phyloP scores from a whole-genome alignment of 2,113 vertebrate genomes.

The Bubalus kerabau region DNA sequence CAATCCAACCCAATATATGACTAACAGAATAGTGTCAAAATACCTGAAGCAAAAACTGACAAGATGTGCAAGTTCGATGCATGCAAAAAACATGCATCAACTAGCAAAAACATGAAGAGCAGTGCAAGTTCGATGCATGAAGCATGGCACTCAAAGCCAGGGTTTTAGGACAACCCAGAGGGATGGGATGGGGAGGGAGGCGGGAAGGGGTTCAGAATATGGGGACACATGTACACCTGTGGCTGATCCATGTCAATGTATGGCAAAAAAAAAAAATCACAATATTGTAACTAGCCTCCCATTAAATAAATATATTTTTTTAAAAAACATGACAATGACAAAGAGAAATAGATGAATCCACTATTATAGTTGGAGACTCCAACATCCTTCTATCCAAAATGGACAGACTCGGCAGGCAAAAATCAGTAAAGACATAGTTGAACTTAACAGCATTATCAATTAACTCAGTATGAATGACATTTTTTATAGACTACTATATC shows the following conservation, averaged over 20 bases:
- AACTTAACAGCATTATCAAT: background rate
- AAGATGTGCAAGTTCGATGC: background rate
- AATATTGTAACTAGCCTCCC: background rate
- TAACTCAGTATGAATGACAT: background rate
- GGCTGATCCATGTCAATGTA: background rate
- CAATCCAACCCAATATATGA: background rate
- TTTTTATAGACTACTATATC: background rate
- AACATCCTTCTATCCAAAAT: background rate
- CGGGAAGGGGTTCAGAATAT: background rate
- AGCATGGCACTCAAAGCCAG: background rate
- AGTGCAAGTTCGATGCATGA: background rate
- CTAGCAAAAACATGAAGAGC: background rate
- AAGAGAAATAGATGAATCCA: background rate
- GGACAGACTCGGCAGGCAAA: background rate
- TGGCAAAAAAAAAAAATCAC: background rate
- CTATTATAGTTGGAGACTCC: background rate
- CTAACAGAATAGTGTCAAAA: background rate
- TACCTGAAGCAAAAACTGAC: background rate
- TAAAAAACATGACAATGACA: no score
- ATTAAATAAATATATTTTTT: background rate
- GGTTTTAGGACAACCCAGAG: background rate
- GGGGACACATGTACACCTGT: background rate
- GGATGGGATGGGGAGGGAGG: background rate
- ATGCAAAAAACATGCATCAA: background rate
- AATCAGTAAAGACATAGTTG: background rate